Evolutionary conservation across 1,140 invertebrate species (phyloP).

Genomic region (Cydia amplana): DNA sequence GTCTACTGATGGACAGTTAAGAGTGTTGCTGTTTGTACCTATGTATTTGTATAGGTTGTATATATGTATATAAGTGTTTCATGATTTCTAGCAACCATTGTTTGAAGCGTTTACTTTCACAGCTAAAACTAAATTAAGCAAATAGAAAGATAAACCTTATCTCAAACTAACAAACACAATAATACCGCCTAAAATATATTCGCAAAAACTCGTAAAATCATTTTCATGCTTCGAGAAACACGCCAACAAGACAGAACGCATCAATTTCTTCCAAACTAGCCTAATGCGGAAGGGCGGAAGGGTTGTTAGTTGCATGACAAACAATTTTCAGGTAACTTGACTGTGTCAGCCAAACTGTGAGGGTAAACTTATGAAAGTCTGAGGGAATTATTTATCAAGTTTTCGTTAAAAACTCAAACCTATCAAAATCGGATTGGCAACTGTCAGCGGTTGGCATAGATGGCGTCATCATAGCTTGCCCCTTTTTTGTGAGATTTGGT

Average conservation of each 20-base stretch:
- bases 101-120: not conserved
- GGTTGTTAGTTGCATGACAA: slow-evolving; percentile 19
- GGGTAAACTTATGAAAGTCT: not conserved
- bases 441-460: too few relatives aligned
- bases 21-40: too few relatives aligned
- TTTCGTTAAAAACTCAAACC: not conserved
- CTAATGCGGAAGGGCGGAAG: slow-evolving; percentile 4
- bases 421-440: too few relatives aligned
- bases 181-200: not conserved
- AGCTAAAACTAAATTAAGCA: not conserved
- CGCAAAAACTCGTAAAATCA: slow-evolving; percentile 4
- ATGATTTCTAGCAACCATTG: too few relatives aligned
- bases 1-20: too few relatives aligned
- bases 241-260: slow-evolving; percentile 13
- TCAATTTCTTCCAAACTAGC: slow-evolving; percentile 8
- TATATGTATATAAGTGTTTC: too few relatives aligned
- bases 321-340: slow-evolving; percentile 2
- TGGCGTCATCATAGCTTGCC: too few relatives aligned
- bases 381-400: not conserved
- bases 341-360: not conserved
- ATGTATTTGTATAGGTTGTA: too few relatives aligned
- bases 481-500: too few relatives aligned
- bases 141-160: not conserved
- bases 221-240: slow-evolving; percentile 4
- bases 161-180: not conserved